Base-by-base conservation (phyloP, 2,113 vertebrate genomes). In the Epinephelus lanceolatus region DNA sequence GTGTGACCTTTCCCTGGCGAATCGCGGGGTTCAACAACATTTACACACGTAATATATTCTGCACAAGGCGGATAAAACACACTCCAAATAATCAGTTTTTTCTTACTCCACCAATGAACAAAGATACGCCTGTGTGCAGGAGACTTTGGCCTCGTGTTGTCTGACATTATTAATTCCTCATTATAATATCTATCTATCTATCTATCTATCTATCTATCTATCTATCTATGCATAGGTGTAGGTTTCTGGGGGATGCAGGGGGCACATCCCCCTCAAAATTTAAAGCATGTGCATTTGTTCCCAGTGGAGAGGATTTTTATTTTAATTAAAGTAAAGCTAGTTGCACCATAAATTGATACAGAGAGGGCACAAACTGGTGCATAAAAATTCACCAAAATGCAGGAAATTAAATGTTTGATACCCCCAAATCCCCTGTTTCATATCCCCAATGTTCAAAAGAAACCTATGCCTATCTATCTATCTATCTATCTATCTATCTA, bases 21-120 rank as follows among this genome's bases (percentile, higher is more conserved):
- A 96, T 94, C 90, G 90, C 71, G 78, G 93, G 94, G 94, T 95
- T 95, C 94, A 95, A 95, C 95, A 95, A 95, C 94, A 95, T 96
- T 96, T 95, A 95, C 95, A 96, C 95, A 96, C 94, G 80, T 95
- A 95, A 95, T 96, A 94, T 95, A 96, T 96, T 96, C 95, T 84
- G 91, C 95, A 94, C 93, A 94, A 93, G 93, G 94, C 92, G 72
- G 88, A 94, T 92, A 89, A 92, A 95, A 94, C 93, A 91, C 91
- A 87, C 79, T 92, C 90, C 92, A 93, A 91, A 95, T 95, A 94
- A 95, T 94, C 88, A 63, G 75, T 86, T 90, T 80, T 80, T 56
- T 87, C 86, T 65, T 7, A 73, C 79, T 71, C 78, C 86, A 83
- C 25, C 62, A 78, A 61, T 83, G 92, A 94, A 94, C 93, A 95